Conservation (phyloP, 2,888 invertebrate species). For the Petrolisthes cinctipes region DNA sequence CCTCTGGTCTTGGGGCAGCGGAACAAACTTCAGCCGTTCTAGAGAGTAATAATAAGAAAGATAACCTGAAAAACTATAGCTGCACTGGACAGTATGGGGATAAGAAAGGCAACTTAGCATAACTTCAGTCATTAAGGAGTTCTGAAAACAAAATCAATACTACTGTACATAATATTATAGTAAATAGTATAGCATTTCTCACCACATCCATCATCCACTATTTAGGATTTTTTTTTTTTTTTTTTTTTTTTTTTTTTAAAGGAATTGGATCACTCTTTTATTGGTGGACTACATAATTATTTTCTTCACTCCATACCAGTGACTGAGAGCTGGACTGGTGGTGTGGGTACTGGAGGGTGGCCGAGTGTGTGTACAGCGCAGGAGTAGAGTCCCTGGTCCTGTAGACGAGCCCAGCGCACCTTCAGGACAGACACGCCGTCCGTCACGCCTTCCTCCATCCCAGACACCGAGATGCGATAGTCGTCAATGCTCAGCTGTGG, state of each 20-base stretch:
- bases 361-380: conserved; percentile 79
- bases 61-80: neutral
- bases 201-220: no score
- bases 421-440: conserved; percentile 68
- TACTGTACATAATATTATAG: no score
- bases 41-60: neutral
- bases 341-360: conserved; percentile 75
- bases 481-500: conserved; percentile 55
- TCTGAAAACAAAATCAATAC: no score
- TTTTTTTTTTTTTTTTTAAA: no score
- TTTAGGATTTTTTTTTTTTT: no score
- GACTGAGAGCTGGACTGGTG: conserved; percentile 75
- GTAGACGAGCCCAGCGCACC: conserved; percentile 73
- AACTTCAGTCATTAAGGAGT: no score
- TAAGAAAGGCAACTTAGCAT: neutral
- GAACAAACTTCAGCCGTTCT: conserved; percentile 54
- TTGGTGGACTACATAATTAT: no score
- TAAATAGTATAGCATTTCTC: no score
- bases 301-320: conserved; percentile 72
- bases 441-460: conserved; percentile 57
- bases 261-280: no score
- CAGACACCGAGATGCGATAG: conserved; percentile 53
- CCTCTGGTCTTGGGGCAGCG: conserved; percentile 35
- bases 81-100: neutral
- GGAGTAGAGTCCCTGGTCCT: conserved; percentile 78